Evolutionary conservation across 2,888 invertebrate genomes (phyloP).

Genomic region (Drosophila aldrichi): DNA sequence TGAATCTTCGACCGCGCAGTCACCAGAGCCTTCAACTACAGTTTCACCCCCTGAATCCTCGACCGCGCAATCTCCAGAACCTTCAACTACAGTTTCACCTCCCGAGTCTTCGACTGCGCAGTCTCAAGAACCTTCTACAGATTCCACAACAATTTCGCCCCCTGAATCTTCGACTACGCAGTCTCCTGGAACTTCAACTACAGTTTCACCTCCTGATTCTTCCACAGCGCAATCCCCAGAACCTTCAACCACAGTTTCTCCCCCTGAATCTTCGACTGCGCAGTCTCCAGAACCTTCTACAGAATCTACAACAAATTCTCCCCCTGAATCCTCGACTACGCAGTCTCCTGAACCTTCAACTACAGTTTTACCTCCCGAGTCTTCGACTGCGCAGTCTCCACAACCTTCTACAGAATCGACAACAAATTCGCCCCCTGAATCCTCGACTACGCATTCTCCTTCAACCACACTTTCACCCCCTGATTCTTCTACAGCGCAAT

Average conservation of each 20-base stretch:
- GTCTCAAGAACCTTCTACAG: not conserved
- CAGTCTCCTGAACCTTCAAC: not conserved
- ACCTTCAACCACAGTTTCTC: not conserved
- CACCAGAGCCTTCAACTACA: conserved; percentile 7
- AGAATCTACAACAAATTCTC: conserved; percentile 6
- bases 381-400: conserved; percentile 5
- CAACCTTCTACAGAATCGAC: not conserved
- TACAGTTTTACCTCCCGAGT: conserved; percentile 2
- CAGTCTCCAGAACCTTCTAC: not conserved
- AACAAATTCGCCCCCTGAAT: not conserved
- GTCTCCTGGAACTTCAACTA: not conserved
- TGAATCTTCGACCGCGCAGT: not conserved
- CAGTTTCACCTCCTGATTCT: not conserved
- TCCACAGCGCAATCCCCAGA: not conserved
- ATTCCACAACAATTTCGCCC: not conserved
- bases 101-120: not conserved
- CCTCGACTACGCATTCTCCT: not conserved
- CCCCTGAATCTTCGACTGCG: not conserved
- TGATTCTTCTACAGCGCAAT: not conserved
- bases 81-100: not conserved
- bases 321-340: conserved; percentile 6
- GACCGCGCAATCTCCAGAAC: conserved; percentile 1
- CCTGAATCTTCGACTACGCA: not conserved
- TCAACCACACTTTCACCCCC: not conserved
- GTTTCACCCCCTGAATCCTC: conserved; percentile 7